Evolutionary conservation across 2,113 vertebrate genomes (phyloP), one percentile per base, ranked within the genome.

Genomic region (Lycocorax pyrrhopterus): DNA sequence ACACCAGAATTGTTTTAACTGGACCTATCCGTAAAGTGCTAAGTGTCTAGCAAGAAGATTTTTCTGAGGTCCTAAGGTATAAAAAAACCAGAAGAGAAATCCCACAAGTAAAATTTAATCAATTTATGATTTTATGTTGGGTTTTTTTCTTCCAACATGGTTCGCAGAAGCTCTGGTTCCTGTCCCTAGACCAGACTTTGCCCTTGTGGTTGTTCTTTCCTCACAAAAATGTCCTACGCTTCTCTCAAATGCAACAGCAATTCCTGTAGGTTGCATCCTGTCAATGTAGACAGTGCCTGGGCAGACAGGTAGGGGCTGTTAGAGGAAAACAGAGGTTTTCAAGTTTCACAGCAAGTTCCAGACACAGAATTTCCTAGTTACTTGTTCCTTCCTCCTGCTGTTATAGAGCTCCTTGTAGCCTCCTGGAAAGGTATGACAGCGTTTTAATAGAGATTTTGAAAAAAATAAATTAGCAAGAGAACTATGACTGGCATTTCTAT

Each of bases 181-280:
- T 97, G 96, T 93, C 93, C 94, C 64, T 76, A 71, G 30, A 96
- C 59, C 0, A 53, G 93, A 39, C 35, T 92, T 71, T 23, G 39
- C 32, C 71, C 72, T 26, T 4, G 12, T 41, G 22, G 27, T 51
- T 76, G 43, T 58, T 93, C 90, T 2, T 53, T 35, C 52, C 95
- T 96, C 23, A 93, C 58, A 25, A 97, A 94, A 43, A 91, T 76
- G 5, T 98, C 97, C 14, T 98, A 97, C 15, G 98, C 69, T 78
- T 98, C 97, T 81, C 97, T 97, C 20, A 98, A 97, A 79, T 97
- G 95, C 46, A 98, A 71, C 62, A 99, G 97, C 72, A 99, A 95
- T 83, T 98, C 98, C 92, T 99, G 98, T 13, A 98, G 97, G 93
- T 98, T 99, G 59, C 98, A 95, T 44, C 98, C 98, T 0, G 98